Evolutionary conservation across 2,113 vertebrate species (phyloP), one percentile per base, ranked within the genome.

Genomic region (human (Homo sapiens)): DNA sequence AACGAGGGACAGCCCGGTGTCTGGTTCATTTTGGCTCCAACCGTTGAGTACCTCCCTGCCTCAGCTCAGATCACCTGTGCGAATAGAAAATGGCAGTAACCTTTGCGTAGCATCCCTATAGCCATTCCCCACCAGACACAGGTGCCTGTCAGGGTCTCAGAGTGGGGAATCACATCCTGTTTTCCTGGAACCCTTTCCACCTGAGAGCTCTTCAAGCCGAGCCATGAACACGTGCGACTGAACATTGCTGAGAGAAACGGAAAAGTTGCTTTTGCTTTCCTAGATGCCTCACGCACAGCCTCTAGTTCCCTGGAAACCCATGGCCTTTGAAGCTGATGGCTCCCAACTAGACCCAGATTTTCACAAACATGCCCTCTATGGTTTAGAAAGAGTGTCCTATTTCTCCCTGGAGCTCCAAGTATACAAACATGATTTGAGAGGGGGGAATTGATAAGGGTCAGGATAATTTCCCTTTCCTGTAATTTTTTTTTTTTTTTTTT

Each of bases 81-180:
- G 17, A 1, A 10, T 7, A 32, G 35, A 38, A 23, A 61, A 1
- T 18, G 57, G 20, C 11, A 57, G 1, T 6, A 59, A 27, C 25
- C 40, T 38, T 32, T 18, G 55, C 12, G 3, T 35, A 20, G 18
- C 32, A 2, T 25, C 23, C 20, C 13, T 59, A 0, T 50, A 72
- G 1, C 20, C 10, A 6, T 45, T 76, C 32, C 64, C 38, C 1
- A 20, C 18, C 35, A 40, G 30, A 82, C 50, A 4, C 32, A 2
- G 32, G 90, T 14, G 10, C n/a, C 14, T 0, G 3, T 18, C 43
- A 11, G 18, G 16, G 13, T 25, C 27, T 48, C 32, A 3, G 40
- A 32, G 20, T 20, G 23, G 11, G 57, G 38, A 89, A 64, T 35
- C 52, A 30, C 3, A 11, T 52, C 50, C 8, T 5, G 12, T 9